Percentiles rank a stretch among this genome's conserved stretches.
These are phyloP conservation scores for Spatulosminthurus flaviceps DNA, from an alignment of 2,888 invertebrate genomes.

Conservation along the genomic window DNA sequence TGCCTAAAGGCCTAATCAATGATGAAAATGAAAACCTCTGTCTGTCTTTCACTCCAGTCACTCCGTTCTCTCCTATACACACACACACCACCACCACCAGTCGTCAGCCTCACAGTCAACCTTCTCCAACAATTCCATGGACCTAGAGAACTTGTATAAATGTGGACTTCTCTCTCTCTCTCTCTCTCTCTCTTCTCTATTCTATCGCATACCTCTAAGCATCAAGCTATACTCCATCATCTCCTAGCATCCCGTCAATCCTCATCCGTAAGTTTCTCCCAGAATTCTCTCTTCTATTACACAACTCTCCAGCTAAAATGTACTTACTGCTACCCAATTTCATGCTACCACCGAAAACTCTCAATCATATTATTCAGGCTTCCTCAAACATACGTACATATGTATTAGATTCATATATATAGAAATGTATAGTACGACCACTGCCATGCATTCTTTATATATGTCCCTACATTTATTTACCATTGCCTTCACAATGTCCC, in stretches of 20 bases:
- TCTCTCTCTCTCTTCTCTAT: too few relatives aligned
- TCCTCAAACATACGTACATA: too few relatives aligned
- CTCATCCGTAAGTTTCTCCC: constrained; percentile 18
- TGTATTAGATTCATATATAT: too few relatives aligned
- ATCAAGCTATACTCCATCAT: constrained; percentile 2
- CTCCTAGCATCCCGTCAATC: constrained; percentile 26
- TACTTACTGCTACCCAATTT: constrained; percentile 12
- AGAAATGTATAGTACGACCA: too few relatives aligned
- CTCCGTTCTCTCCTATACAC: constrained; percentile 24
- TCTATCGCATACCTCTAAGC: constrained; percentile 25
- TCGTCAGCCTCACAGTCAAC: constrained; percentile 26
- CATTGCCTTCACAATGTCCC: not conserved
- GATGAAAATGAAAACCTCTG: constrained; percentile 50
- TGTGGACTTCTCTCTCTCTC: too few relatives aligned
- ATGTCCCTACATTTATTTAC: not conserved
- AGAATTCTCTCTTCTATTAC: too few relatives aligned
- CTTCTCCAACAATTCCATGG: constrained; percentile 5
- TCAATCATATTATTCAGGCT: constrained; percentile 3
- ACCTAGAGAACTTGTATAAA: constrained; percentile 19
- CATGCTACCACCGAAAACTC: constrained; percentile 13
- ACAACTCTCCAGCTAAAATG: not conserved
- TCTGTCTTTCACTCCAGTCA: constrained; percentile 38
- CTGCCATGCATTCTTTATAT: not conserved
- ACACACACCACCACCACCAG: too few relatives aligned
- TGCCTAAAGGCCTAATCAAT: constrained; percentile 54